A percentile compares a stretch with the other conserved stretches of the same genome.
Evolutionary conservation across 2,888 invertebrate genomes (phyloP).

Genomic region (Pristionchus japonicus): DNA sequence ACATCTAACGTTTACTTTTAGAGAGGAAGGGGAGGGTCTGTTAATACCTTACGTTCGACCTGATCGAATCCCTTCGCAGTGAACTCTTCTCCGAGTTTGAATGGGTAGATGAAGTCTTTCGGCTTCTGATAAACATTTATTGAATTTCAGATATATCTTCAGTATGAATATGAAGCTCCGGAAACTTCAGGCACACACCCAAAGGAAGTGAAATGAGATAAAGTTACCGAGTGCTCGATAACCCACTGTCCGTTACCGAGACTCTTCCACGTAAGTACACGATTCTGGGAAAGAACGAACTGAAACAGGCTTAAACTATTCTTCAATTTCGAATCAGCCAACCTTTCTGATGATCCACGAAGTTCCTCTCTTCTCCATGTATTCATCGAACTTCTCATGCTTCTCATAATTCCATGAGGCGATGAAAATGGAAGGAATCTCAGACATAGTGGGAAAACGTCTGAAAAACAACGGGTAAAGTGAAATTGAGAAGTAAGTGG

Average conservation of each 20-base stretch:
- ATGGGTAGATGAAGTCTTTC: not conserved
- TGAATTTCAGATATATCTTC: no score
- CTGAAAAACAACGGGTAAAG: not conserved
- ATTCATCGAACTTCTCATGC: not conserved
- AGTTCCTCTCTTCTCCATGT: conserved; percentile 7
- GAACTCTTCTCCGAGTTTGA: not conserved
- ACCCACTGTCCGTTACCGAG: not conserved
- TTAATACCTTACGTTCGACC: not conserved
- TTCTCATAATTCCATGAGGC: not conserved
- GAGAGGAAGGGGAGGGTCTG: not conserved
- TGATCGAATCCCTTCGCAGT: not conserved
- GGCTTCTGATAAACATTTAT: not conserved
- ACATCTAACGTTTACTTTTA: not conserved
- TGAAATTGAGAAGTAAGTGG: no score
- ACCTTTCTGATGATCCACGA: not conserved
- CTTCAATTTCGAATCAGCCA: not conserved
- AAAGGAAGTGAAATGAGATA: not conserved
- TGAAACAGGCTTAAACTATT: not conserved
- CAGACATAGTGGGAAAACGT: not conserved
- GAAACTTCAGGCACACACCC: no score
- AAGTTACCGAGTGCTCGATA: not conserved
- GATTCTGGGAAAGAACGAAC: not conserved
- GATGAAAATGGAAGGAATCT: not conserved
- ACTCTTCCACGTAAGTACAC: not conserved
- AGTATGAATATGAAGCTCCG: no score